Evolutionary conservation across 2,888 invertebrate species (phyloP), one percentile per base, ranked within the genome.

Genomic region (Ochropacha duplaris): DNA sequence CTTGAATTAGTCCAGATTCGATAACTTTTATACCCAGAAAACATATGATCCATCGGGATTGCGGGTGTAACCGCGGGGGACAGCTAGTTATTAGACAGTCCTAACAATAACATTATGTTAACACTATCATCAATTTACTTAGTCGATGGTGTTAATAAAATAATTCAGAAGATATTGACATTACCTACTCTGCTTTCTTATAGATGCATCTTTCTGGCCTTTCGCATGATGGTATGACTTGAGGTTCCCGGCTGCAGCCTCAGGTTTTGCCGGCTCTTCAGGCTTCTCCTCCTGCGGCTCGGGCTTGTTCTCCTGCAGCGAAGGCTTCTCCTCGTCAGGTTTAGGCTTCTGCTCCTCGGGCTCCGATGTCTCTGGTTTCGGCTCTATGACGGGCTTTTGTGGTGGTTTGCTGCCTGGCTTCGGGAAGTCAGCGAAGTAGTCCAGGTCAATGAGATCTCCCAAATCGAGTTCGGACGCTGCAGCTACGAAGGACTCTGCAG

Each of bases 401-500:
- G 71, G 79, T 58, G 81, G 78, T 34, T 71, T 74, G 11, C 62
- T 76, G 60, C 76, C 74, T 50, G 59, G 68, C 51, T 65, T 70
- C 19, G 74, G 70, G 28, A 78, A 64, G 22, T 85, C 85, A 54
- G 73, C 76, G 57, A 81, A 65, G 16, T 86, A 83, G 12, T 84
- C 78, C 9, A 87, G 66, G 50, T 90, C 91, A 28, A 91, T 71
- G 0, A 92, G 71, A 51, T 88, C 89, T 64, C 76, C 76, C 57
- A 90, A 62, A 61, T 93, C 93, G 58, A 92, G 78, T 50, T 92
- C 87, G 1, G 93, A 92, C 4, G 93, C 92, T 0, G 94, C 94
- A 22, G 94, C 86, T 14, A 95, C 79, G 8, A 95, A 83, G 1
- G 94, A 88, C 56, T 95, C 95, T 0, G 94, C 94, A 0, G 95